Evolutionary conservation across 2,888 invertebrate species (phyloP).

Genomic region (Tubulanus polymorphus): DNA sequence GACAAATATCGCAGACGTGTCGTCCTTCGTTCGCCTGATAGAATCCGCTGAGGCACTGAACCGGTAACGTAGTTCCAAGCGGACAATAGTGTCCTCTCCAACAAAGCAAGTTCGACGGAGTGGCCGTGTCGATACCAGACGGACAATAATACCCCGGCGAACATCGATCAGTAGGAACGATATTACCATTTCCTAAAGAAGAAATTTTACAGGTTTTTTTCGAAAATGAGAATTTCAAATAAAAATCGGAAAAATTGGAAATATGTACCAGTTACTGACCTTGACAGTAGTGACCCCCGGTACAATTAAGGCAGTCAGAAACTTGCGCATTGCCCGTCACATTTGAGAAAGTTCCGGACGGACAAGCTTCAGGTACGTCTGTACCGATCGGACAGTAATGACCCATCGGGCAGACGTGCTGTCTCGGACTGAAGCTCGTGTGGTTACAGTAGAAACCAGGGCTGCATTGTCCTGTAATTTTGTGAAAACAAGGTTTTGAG

Average conservation of each 20-base stretch:
- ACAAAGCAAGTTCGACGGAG: conserved; percentile 37
- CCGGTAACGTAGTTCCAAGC: conserved; percentile 31
- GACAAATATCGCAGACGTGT: conserved; percentile 34
- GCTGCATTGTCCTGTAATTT: conserved; percentile 34
- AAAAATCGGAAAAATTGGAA: neutral
- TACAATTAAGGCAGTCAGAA: conserved; percentile 35
- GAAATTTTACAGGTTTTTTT: neutral
- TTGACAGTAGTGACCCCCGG: conserved; percentile 39
- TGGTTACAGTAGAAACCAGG: conserved; percentile 46
- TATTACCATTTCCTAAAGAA: conserved; percentile 38
- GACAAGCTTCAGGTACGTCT: conserved; percentile 34
- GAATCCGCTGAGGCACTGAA: conserved; percentile 41
- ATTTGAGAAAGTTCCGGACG: conserved; percentile 42
- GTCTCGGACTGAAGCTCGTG: conserved; percentile 35
- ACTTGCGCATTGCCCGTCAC: conserved; percentile 25
- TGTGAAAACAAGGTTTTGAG: too few species aligned
- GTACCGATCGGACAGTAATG: conserved; percentile 44
- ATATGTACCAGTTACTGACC: conserved; percentile 25
- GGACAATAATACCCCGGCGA: conserved; percentile 45
- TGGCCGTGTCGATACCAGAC: conserved; percentile 39
- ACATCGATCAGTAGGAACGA: conserved; percentile 34
- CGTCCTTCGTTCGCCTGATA: conserved; percentile 37
- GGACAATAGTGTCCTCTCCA: conserved; percentile 41
- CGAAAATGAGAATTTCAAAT: neutral
- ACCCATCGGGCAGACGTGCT: conserved; percentile 41